These are phyloP conservation scores for Parnassius apollo DNA, from an alignment of 2,888 invertebrate genomes.

Conservation along the genomic window DNA sequence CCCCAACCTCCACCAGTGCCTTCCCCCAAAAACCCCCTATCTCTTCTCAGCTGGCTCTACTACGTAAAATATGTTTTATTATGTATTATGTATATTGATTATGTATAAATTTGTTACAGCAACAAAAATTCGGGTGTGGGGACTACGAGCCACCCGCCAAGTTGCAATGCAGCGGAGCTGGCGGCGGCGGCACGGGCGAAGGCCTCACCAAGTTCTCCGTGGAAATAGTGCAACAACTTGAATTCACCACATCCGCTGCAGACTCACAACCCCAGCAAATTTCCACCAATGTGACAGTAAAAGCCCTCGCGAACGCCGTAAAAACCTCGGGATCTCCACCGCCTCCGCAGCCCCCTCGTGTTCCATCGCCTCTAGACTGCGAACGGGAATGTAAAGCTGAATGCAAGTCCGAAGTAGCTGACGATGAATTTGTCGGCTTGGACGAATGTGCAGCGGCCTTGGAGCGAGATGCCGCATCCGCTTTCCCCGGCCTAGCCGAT, in stretches of 20 bases:
- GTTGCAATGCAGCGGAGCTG: slow-evolving; percentile 76
- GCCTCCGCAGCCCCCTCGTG: slow-evolving; percentile 77
- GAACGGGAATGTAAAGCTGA: slow-evolving; percentile 90
- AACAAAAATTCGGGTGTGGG: slow-evolving; percentile 90
- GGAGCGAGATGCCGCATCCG: slow-evolving; percentile 90
- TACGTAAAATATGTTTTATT: too few relatives aligned
- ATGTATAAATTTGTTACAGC: slow-evolving; percentile 78
- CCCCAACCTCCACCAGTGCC: too few relatives aligned
- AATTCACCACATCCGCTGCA: slow-evolving; percentile 93
- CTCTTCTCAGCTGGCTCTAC: too few relatives aligned
- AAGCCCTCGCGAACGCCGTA: slow-evolving; percentile 79
- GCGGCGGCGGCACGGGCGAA: slow-evolving; percentile 71
- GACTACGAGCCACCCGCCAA: slow-evolving; percentile 90
- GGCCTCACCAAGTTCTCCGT: slow-evolving; percentile 90
- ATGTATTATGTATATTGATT: too few relatives aligned
- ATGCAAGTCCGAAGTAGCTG: slow-evolving; percentile 89
- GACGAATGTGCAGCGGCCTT: slow-evolving; percentile 92
- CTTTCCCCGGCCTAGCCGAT: slow-evolving; percentile 89
- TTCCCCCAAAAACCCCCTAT: too few relatives aligned
- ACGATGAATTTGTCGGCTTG: slow-evolving; percentile 92
- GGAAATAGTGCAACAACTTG: slow-evolving; percentile 94
- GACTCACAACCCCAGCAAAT: slow-evolving; percentile 94
- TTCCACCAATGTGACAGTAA: slow-evolving; percentile 95
- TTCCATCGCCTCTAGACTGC: slow-evolving; percentile 90
- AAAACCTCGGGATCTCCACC: slow-evolving; percentile 71